Evolutionary conservation across 1,140 invertebrate species (phyloP).

Genomic region (Gryllus bimaculatus): DNA sequence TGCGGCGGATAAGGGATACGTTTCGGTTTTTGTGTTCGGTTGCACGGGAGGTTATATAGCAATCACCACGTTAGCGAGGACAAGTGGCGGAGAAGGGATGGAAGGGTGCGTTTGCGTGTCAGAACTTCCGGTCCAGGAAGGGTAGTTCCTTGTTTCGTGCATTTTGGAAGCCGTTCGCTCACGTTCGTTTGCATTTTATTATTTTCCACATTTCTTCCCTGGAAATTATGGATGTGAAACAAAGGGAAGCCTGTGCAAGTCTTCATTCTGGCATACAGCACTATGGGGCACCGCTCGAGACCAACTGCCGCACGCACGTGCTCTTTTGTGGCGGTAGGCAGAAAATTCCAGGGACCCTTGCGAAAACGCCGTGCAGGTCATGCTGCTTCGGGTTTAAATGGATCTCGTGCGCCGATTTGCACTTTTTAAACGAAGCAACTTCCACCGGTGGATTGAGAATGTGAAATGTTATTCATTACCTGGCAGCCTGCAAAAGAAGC

Average conservation of each 20-base stretch:
- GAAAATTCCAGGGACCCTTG: neutral
- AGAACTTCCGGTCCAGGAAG: neutral
- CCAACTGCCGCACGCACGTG: neutral
- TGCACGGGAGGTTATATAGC: neutral
- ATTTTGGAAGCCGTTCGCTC: neutral
- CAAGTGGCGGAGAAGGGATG: neutral
- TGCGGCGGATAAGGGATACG: neutral
- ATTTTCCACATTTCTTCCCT: neutral
- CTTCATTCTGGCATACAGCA: neutral
- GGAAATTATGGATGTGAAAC: conserved; percentile 1
- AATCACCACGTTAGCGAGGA: neutral
- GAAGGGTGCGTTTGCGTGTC: neutral
- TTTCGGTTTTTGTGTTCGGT: neutral
- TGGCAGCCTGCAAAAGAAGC: too few species aligned
- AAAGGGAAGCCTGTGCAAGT: neutral
- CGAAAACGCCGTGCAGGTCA: neutral
- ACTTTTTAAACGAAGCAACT: neutral
- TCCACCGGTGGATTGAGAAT: too few species aligned
- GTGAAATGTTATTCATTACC: too few species aligned
- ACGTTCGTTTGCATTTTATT: conserved; percentile 1
- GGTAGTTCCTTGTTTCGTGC: neutral
- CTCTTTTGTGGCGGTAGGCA: neutral
- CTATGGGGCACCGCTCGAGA: neutral
- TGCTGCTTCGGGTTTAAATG: neutral
- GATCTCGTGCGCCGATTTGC: neutral